Evolutionary conservation across 2,797 vertebrate species (phyloP).

Genomic region (Holocentrus rufus): DNA sequence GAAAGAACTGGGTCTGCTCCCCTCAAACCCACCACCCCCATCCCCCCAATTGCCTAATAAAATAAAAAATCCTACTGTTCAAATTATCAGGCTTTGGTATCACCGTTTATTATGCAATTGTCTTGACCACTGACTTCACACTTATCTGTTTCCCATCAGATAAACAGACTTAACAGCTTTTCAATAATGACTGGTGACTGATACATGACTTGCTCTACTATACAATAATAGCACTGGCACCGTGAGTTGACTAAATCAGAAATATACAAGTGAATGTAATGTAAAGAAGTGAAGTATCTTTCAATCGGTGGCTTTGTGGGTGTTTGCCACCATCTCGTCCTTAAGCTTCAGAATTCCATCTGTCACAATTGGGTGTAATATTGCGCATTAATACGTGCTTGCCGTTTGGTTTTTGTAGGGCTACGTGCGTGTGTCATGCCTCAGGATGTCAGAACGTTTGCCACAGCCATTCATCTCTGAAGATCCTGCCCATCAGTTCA

Average conservation of each 20-base stretch:
- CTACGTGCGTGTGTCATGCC: slow-evolving; percentile 17
- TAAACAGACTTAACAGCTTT: background rate
- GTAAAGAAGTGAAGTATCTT: too few species aligned
- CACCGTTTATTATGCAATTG: background rate
- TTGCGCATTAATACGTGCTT: background rate
- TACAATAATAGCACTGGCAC: too few species aligned
- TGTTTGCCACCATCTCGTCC: background rate
- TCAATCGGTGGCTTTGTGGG: too few species aligned
- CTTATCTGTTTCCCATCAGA: background rate
- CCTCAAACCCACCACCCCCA: too few species aligned
- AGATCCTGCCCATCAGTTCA: slow-evolving; percentile 47
- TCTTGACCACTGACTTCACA: background rate
- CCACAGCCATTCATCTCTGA: slow-evolving; percentile 66
- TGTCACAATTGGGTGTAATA: too few species aligned
- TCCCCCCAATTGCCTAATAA: slow-evolving; percentile 52
- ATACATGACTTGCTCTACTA: too few species aligned
- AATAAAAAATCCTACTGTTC: background rate
- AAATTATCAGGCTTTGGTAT: background rate
- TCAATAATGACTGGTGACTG: slow-evolving; percentile 5
- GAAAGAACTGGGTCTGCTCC: slow-evolving; percentile 15
- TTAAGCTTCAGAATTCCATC: background rate
- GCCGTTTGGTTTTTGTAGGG: slow-evolving; percentile 23
- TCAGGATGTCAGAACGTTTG: slow-evolving; percentile 8
- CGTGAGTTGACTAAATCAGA: too few species aligned
- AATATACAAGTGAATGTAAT: too few species aligned